Conservation (phyloP, 2,888 invertebrate species). For the Sisyra terminalis region DNA sequence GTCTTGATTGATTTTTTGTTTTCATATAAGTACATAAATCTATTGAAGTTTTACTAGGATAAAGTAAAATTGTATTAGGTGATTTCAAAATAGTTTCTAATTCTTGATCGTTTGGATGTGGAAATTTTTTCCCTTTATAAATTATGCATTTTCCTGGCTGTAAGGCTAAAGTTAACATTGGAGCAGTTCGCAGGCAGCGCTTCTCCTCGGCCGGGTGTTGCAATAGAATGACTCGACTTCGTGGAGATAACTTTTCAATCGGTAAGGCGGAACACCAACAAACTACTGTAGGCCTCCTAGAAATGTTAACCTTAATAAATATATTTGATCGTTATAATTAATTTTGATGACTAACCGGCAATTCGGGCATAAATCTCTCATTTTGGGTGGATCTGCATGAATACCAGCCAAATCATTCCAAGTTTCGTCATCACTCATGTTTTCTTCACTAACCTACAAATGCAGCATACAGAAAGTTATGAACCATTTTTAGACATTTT, state of each 20-base stretch:
- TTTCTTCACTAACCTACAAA: too few species aligned
- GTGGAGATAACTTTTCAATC: conserved; percentile 44
- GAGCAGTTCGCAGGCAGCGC: conserved; percentile 73
- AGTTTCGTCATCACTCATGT: conserved; percentile 27
- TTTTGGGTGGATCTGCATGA: conserved; percentile 57
- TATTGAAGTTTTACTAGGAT: conserved; percentile 61
- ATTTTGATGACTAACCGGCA: conserved; percentile 46
- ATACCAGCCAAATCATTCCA: conserved; percentile 61
- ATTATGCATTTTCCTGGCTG: conserved; percentile 57
- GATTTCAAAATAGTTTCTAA: conserved; percentile 47
- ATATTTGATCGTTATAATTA: conserved; percentile 3
- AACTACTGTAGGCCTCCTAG: conserved; percentile 66
- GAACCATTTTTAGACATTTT: too few species aligned
- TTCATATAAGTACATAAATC: conserved; percentile 29
- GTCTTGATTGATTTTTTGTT: neutral
- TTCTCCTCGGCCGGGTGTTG: conserved; percentile 92
- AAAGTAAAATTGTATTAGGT: conserved; percentile 57
- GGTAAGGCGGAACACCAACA: conserved; percentile 85
- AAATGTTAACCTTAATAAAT: conserved; percentile 14
- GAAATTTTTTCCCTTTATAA: conserved; percentile 72
- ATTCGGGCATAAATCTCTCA: conserved; percentile 49
- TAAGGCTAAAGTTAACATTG: conserved; percentile 70
- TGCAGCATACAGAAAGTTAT: too few species aligned
- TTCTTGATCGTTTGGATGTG: conserved; percentile 44
- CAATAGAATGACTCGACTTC: conserved; percentile 59